Evolutionary conservation across 2,888 invertebrate genomes (phyloP).

Genomic region (Dione juno): DNA sequence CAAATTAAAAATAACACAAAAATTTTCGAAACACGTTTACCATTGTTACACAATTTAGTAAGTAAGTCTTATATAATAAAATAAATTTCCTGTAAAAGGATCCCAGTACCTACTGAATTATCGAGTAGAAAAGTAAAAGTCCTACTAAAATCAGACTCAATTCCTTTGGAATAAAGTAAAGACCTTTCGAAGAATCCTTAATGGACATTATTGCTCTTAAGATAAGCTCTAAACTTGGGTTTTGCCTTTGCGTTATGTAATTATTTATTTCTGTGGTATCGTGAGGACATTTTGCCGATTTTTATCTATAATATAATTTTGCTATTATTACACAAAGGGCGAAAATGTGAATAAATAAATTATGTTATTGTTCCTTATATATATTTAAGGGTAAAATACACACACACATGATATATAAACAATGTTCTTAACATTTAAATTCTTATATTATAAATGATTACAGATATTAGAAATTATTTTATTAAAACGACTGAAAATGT

Average conservation of each 20-base stretch:
- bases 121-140: conserved; percentile 21
- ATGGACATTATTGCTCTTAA: conserved; percentile 29
- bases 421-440: too few relatives aligned
- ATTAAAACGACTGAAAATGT: too few relatives aligned
- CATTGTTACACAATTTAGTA: not conserved
- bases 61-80: not conserved
- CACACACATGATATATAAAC: too few relatives aligned
- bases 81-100: not conserved
- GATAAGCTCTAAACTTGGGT: conserved; percentile 26
- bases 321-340: not conserved
- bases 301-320: not conserved
- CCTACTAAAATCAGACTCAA: conserved; percentile 18
- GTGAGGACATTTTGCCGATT: not conserved
- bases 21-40: not conserved
- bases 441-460: too few relatives aligned
- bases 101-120: not conserved
- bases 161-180: conserved; percentile 15
- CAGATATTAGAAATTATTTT: too few relatives aligned
- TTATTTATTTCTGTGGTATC: conserved; percentile 19
- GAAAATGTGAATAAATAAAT: not conserved
- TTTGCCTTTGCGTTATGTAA: conserved; percentile 27
- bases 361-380: too few relatives aligned
- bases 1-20: not conserved
- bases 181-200: conserved; percentile 17
- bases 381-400: too few relatives aligned